Conservation (phyloP, 2,113 vertebrate species). For the Pelobates fuscus region DNA sequence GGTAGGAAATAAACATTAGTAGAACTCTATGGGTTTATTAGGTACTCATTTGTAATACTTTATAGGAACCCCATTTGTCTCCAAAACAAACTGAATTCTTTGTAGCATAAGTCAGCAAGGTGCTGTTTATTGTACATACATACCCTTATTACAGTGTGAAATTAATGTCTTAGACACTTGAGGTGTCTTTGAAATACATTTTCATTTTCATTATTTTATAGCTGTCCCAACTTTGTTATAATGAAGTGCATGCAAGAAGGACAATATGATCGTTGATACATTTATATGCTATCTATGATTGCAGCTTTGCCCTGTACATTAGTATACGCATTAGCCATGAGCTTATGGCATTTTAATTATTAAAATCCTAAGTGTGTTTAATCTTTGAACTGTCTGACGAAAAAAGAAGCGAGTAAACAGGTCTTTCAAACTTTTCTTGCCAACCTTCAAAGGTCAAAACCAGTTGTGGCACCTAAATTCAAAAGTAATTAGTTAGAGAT, state of each 20-base stretch:
- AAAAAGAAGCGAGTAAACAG: conserved; percentile 50
- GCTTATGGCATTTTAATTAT: conserved; percentile 50
- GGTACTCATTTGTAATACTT: no score
- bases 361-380: conserved; percentile 46
- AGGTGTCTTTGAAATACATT: conserved; percentile 54
- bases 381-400: conserved; percentile 45
- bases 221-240: conserved; percentile 53
- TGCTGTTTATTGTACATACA: neutral
- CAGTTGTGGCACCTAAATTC: conserved; percentile 67
- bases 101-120: no score
- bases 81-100: no score
- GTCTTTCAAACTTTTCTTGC: conserved; percentile 65
- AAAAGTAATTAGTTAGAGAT: conserved; percentile 74
- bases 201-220: conserved; percentile 46
- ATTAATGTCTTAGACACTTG: conserved; percentile 46
- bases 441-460: conserved; percentile 70
- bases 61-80: no score
- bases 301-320: conserved; percentile 44
- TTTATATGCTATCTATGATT: conserved; percentile 45
- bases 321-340: conserved; percentile 48
- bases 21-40: no score
- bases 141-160: conserved; percentile 46
- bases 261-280: conserved; percentile 7
- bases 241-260: conserved; percentile 52
- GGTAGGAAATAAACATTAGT: no score